Percentiles rank a stretch among this genome's conserved stretches.
These are phyloP conservation scores for Protodeltote pygarga DNA, from an alignment of 2,888 invertebrate genomes.

Conservation along the genomic window DNA sequence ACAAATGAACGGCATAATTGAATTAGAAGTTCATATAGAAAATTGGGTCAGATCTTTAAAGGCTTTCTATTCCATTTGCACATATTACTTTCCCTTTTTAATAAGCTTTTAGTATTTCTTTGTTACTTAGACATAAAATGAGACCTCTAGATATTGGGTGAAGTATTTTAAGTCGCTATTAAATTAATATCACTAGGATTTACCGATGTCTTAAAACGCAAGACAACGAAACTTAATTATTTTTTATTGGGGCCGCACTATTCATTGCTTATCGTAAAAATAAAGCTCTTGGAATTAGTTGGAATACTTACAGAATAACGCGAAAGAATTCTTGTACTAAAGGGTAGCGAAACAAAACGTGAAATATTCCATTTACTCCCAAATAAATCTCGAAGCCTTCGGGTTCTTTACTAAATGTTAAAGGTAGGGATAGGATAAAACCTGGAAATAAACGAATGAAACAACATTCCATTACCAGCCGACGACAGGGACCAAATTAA, in stretches of 20 bases:
- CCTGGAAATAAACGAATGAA: conserved; percentile 35
- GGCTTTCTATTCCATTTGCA: conserved; percentile 60
- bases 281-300: conserved; percentile 4
- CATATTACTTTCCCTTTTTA: conserved; percentile 61
- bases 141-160: neutral
- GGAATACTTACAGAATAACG: conserved; percentile 16
- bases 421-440: conserved; percentile 24
- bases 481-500: conserved; percentile 28
- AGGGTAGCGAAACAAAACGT: conserved; percentile 17
- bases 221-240: neutral
- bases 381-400: conserved; percentile 16
- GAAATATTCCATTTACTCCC: conserved; percentile 18
- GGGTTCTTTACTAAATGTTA: conserved; percentile 32
- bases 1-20: conserved; percentile 64
- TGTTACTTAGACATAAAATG: conserved; percentile 13
- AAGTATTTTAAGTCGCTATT: conserved; percentile 1
- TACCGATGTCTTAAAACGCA: neutral
- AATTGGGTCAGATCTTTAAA: conserved; percentile 49
- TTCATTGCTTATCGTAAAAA: conserved; percentile 8
- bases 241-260: neutral
- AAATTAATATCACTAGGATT: neutral
- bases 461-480: conserved; percentile 36
- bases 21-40: conserved; percentile 65
- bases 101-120: conserved; percentile 38
- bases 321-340: conserved; percentile 17